Evolutionary conservation across 2,113 vertebrate genomes (phyloP).

Genomic region (Candoia aspera): DNA sequence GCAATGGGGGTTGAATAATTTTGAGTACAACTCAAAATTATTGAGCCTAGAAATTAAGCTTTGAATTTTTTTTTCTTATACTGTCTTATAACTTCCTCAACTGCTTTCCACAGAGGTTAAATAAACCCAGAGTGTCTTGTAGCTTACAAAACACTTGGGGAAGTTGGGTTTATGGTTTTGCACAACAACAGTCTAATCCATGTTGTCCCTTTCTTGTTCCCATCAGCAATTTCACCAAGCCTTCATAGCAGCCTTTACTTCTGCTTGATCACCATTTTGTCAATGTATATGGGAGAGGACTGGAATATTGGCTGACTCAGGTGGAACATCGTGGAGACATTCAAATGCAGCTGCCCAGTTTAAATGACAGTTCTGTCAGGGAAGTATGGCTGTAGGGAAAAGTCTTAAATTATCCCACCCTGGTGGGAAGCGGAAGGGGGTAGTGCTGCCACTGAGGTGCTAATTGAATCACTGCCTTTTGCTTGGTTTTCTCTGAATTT

Average conservation of each 20-base stretch:
- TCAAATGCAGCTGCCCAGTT: not conserved
- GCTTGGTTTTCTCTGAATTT: not conserved
- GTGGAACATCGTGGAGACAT: not conserved
- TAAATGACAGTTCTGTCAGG: not conserved
- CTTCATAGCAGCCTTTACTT: rapidly evolving
- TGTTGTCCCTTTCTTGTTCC: conserved; percentile 44
- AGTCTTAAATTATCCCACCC: conserved; percentile 2
- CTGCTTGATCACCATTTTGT: not conserved
- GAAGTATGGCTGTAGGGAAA: not conserved
- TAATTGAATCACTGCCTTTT: conserved; percentile 26
- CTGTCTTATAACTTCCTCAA: not conserved
- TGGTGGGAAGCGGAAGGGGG: not conserved
- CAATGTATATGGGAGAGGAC: not conserved
- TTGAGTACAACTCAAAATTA: too few relatives aligned
- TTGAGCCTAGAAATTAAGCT: not conserved
- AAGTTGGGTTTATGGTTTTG: conserved; percentile 33
- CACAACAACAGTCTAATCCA: conserved; percentile 18
- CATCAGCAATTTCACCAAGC: rapidly evolving
- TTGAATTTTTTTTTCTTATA: not conserved
- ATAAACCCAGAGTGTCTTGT: not conserved
- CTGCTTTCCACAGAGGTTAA: not conserved
- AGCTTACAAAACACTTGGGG: not conserved
- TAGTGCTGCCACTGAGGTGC: conserved; percentile 16
- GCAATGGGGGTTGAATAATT: too few relatives aligned
- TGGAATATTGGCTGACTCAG: not conserved